Percentiles rank a stretch among this genome's conserved stretches.
Conservation (phyloP, 2,113 vertebrate species). For the Clarias magur region DNA sequence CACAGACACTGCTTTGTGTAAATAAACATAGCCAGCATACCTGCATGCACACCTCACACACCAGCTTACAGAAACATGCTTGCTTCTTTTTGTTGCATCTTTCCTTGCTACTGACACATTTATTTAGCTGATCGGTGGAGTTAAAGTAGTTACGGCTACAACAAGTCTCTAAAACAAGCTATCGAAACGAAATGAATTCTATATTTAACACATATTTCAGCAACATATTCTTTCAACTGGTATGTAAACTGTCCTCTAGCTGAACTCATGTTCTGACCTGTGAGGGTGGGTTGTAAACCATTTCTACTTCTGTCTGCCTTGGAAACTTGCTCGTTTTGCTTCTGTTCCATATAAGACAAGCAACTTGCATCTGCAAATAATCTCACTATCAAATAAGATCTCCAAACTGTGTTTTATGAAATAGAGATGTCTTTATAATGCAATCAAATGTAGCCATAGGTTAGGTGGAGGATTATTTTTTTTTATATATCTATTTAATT, state of each 20-base stretch:
- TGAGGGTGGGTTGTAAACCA: background rate
- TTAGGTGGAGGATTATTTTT: background rate
- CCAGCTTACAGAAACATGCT: conserved; percentile 15
- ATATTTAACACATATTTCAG: conserved; percentile 13
- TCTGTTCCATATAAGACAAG: background rate
- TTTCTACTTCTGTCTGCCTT: background rate
- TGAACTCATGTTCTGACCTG: conserved; percentile 32
- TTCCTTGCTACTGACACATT: background rate
- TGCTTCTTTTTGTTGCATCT: background rate
- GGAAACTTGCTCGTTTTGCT: background rate
- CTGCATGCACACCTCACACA: conserved; percentile 29
- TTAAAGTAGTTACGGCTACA: background rate
- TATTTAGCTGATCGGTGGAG: background rate
- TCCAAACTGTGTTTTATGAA: background rate
- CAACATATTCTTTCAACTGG: conserved; percentile 1
- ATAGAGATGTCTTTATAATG: background rate
- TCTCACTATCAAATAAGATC: background rate
- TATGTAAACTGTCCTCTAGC: conserved; percentile 17
- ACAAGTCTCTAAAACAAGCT: background rate
- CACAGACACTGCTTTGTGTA: conserved; percentile 5
- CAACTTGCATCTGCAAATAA: background rate
- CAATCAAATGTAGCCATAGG: background rate
- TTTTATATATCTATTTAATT: background rate
- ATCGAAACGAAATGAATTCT: background rate
- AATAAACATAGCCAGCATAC: conserved; percentile 49